phyloP scores from a whole-genome alignment of 2,113 vertebrate genomes.

The Opisthocomus hoazin region DNA sequence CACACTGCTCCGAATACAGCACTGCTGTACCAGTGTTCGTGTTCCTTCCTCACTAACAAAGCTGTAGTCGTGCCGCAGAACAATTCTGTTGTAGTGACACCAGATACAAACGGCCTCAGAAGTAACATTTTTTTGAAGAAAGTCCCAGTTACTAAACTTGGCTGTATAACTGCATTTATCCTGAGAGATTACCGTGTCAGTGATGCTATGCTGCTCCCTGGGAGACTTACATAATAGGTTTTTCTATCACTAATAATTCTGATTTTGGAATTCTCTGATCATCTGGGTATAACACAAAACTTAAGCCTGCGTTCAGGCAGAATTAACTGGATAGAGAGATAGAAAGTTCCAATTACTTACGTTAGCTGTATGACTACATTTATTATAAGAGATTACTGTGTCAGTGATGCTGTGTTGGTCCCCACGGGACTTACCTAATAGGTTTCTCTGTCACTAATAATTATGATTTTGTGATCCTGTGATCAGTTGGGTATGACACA shows the following conservation, averaged over 20 bases:
- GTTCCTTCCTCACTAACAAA: constrained; percentile 27
- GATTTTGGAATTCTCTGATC: constrained; percentile 35
- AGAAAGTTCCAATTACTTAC: constrained; percentile 48
- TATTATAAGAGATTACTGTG: constrained; percentile 13
- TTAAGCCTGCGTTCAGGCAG: constrained; percentile 19
- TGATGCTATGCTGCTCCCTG: not conserved
- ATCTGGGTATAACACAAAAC: not conserved
- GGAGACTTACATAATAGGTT: constrained; percentile 3
- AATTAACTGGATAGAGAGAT: constrained; percentile 40
- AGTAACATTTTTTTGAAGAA: not conserved
- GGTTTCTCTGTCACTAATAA: constrained; percentile 28
- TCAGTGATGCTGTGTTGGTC: not conserved
- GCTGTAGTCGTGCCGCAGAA: constrained; percentile 6
- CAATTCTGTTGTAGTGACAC: constrained; percentile 25
- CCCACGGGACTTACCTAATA: not conserved
- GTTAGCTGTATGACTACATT: not conserved
- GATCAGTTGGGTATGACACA: not conserved
- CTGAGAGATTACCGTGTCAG: not conserved
- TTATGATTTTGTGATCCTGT: not conserved
- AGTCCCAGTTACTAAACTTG: constrained; percentile 30
- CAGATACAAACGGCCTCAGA: constrained; percentile 15
- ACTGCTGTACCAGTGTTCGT: constrained; percentile 27
- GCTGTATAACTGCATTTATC: not conserved
- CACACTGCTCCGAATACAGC: constrained; percentile 42
- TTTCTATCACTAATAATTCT: constrained; percentile 31